Base-by-base conservation (phyloP, 2,797 vertebrate genomes). In the Protonibea diacanthus region DNA sequence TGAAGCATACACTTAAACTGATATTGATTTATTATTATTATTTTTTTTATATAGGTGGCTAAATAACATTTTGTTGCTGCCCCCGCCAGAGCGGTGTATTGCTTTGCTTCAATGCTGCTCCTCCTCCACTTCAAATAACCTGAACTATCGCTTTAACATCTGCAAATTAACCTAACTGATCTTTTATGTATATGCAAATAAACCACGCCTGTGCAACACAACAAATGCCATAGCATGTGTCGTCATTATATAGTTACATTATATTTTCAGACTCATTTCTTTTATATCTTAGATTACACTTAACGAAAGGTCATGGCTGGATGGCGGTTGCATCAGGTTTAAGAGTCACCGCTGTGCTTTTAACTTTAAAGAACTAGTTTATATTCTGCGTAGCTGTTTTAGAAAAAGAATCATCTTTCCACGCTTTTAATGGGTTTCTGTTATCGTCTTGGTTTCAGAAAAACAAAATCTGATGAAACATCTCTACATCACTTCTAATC, bases 401-500 rank as follows among this genome's bases (percentile, higher is more conserved):
- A 40, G 12, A 48, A 25, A 25, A 23, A 25, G 25, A 52, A 45
- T 62, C 17, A 45, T 2, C 15, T 47, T 14, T 44, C 11, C 45
- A 44, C 38, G 27, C 57, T 59, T 62, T 66, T 21, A 76, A 48
- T 60, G 27, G 29, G 1, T 27, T 63, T 72, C 42, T 57, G 33
- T 72, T 68, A 68, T 33, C 47, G 8, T 72, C 64, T 38, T 65
- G 9, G 25, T 44, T 49, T 13, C 13, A 1, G 48, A 63, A 64
- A 56, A 58, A 51, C 13, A 11, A 18, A 78, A 59, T 62, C 4
- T 44, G 59, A 72, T 69, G 44, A 85, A 69, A 60, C 6, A 27
- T 38, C 25, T 10, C 48, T 51, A 57, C 38, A 15, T 60, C 29
- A 71, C 11, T 44, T 81, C 71, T 68, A 68, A 71, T 11, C 10